Evolutionary conservation across 1,140 invertebrate genomes (phyloP).

Genomic region (Scylla paramamosain): DNA sequence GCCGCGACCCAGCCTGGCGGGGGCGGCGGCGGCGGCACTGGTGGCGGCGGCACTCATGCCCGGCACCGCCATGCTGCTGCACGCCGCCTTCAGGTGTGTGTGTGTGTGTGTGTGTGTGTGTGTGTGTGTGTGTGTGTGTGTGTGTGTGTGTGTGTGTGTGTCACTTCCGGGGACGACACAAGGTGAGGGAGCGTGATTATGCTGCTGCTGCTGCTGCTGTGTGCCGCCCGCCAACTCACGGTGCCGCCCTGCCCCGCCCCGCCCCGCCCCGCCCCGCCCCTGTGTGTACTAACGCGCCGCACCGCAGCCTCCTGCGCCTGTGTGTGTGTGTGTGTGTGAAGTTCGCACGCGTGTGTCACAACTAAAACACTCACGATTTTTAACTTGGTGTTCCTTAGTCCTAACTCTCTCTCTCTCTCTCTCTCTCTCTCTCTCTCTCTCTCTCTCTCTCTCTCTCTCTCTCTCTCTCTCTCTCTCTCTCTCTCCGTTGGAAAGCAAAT

Average conservation of each 20-base stretch:
- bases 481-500: background rate
- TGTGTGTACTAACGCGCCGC: background rate
- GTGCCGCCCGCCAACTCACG: too few species aligned
- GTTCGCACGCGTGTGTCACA: background rate
- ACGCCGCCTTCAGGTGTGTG: conserved; percentile 75
- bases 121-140: conserved; percentile 44
- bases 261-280: too few species aligned
- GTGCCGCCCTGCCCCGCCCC: too few species aligned
- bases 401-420: background rate
- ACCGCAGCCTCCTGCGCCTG: background rate
- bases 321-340: background rate
- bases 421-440: conserved; percentile 27
- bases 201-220: too few species aligned
- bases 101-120: conserved; percentile 41
- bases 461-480: conserved; percentile 35
- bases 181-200: background rate
- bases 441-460: conserved; percentile 29
- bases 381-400: background rate
- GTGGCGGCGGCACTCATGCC: conserved; percentile 72
- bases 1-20: conserved; percentile 73
- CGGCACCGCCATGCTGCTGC: conserved; percentile 66
- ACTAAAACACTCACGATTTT: background rate
- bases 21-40: conserved; percentile 68
- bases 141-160: background rate
- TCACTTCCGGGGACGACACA: background rate